Conservation (phyloP, 1,140 invertebrate species). For the Leucophenga varia region DNA sequence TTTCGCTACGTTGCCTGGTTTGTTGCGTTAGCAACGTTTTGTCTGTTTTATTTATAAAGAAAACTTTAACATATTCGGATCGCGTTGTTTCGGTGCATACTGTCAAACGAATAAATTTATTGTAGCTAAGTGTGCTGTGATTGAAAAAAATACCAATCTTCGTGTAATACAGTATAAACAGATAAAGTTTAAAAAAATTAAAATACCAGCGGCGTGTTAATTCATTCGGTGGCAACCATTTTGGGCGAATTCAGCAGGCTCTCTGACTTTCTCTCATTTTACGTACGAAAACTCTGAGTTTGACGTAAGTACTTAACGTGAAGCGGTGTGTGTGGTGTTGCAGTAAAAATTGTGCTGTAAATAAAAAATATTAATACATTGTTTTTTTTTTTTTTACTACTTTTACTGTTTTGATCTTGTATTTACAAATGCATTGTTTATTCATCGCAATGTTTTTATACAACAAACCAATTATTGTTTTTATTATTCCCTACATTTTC, state of each 20-base stretch:
- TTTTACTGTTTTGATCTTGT: too few relatives aligned
- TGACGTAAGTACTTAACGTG: constrained; percentile 21
- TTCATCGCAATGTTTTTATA: constrained; percentile 4
- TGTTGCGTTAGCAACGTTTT: constrained; percentile 32
- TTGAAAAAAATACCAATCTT: background rate
- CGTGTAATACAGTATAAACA: too few relatives aligned
- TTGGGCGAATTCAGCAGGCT: constrained; percentile 44
- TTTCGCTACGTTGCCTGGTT: constrained; percentile 22
- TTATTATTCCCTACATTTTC: constrained; percentile 6
- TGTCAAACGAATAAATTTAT: too few relatives aligned
- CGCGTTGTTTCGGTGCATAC: too few relatives aligned
- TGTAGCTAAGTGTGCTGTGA: background rate
- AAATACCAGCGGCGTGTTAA: background rate
- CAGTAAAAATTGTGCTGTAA: background rate
- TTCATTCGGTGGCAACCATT: constrained; percentile 37
- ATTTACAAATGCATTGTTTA: too few relatives aligned
- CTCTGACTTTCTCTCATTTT: constrained; percentile 26
- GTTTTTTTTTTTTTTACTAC: too few relatives aligned
- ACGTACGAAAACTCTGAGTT: too few relatives aligned
- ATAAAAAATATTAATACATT: background rate
- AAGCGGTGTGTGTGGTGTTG: background rate
- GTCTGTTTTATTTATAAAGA: constrained; percentile 27
- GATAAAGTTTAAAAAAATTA: too few relatives aligned
- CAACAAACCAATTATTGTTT: constrained; percentile 1
- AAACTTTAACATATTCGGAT: constrained; percentile 10